Percentiles rank a stretch among this genome's conserved stretches.
phyloP scores from a whole-genome alignment of 1,140 invertebrate genomes.

The Drosophila saltans region DNA sequence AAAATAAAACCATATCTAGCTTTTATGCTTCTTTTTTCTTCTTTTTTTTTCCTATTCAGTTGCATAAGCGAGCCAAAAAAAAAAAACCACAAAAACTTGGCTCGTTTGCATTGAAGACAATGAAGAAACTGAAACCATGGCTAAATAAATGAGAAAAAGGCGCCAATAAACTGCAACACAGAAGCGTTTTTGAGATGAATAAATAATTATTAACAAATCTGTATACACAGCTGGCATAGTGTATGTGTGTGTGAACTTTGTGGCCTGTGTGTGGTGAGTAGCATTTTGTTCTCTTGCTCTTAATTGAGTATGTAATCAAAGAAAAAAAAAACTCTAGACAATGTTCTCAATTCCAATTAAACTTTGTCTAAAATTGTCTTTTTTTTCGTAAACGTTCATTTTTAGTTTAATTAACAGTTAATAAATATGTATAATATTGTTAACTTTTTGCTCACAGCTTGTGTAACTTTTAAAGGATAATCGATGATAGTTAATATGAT shows the following conservation, averaged over 20 bases:
- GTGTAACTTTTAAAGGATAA: too few species aligned
- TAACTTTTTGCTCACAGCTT: too few species aligned
- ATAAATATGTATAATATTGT: too few species aligned
- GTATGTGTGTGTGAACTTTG: constrained; percentile 14
- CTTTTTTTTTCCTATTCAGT: constrained; percentile 15
- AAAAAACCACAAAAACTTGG: constrained; percentile 23
- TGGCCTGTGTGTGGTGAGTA: background rate
- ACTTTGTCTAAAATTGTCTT: background rate
- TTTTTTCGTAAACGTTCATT: background rate
- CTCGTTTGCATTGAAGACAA: constrained; percentile 58
- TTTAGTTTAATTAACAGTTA: too few species aligned
- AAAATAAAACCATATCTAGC: constrained; percentile 49
- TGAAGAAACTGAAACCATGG: constrained; percentile 35
- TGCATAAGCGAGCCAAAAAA: constrained; percentile 29
- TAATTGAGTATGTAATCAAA: background rate
- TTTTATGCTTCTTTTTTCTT: constrained; percentile 39
- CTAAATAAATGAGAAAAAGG: constrained; percentile 34
- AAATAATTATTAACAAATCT: constrained; percentile 22
- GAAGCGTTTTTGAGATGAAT: constrained; percentile 28
- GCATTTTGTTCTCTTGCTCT: constrained; percentile 14
- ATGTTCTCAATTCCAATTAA: background rate
- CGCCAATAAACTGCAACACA: constrained; percentile 53
- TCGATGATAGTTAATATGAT: too few species aligned
- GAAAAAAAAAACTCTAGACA: background rate
- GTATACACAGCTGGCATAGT: background rate